Evolutionary conservation across 2,113 vertebrate genomes (phyloP).

Genomic region (Pogonocichla stellata): DNA sequence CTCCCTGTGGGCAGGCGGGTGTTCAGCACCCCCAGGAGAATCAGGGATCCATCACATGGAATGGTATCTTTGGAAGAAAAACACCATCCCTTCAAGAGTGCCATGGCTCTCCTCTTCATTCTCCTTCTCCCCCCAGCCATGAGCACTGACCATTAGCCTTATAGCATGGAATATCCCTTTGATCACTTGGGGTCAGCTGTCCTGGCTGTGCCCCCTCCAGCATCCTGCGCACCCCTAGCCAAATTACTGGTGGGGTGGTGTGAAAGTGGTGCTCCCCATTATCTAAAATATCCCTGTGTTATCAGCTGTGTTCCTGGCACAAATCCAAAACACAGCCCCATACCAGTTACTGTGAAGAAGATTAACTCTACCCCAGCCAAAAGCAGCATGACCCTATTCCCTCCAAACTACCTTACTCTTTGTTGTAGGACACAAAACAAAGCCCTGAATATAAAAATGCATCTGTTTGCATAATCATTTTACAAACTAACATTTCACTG

Average conservation of each 20-base stretch:
- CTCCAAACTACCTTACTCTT: not conserved
- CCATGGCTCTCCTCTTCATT: not conserved
- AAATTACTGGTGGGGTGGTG: accelerated
- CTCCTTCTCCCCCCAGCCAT: not conserved
- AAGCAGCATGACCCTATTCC: not conserved
- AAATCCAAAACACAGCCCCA: not conserved
- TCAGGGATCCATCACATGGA: not conserved
- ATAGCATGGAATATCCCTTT: accelerated
- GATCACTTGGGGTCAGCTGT: not conserved
- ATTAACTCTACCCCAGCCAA: not conserved
- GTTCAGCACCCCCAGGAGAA: not conserved
- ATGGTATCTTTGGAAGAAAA: not conserved
- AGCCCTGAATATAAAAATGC: not conserved
- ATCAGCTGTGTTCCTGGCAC: not conserved
- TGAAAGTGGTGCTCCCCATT: not conserved
- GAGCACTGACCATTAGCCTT: accelerated
- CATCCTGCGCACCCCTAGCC: accelerated
- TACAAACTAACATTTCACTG: not conserved
- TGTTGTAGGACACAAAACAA: not conserved
- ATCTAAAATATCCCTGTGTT: not conserved
- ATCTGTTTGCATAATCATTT: not conserved
- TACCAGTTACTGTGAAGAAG: not conserved
- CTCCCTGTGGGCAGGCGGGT: not conserved
- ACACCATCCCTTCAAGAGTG: accelerated
- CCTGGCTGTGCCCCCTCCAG: not conserved